A percentile compares a stretch with the other conserved stretches of the same genome.
Conservation (phyloP, 2,888 invertebrate species). For the Amphipoea lucens region DNA sequence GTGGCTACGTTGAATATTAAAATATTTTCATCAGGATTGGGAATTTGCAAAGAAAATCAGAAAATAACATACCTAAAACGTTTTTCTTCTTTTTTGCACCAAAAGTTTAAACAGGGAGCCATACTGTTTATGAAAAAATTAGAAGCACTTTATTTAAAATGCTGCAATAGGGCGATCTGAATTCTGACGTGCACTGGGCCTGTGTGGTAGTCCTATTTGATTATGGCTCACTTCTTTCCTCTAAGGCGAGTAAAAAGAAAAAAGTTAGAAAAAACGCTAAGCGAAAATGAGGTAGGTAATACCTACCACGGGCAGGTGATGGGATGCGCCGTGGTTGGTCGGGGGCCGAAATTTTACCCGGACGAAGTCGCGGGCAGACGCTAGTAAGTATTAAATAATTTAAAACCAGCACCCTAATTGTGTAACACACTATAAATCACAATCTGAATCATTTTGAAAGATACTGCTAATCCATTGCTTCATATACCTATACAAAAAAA, state of each 20-base stretch:
- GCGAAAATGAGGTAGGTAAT: neutral
- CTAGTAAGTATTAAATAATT: too few relatives aligned
- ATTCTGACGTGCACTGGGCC: too few relatives aligned
- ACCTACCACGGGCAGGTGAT: too few relatives aligned
- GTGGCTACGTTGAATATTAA: conserved; percentile 33
- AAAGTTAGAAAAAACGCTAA: neutral
- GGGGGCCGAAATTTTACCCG: too few relatives aligned
- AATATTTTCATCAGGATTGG: conserved; percentile 16
- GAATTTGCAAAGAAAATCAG: conserved; percentile 27
- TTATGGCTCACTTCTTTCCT: neutral
- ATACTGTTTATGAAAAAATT: neutral
- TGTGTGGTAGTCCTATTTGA: neutral
- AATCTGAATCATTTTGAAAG: too few relatives aligned
- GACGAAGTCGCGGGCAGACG: too few relatives aligned
- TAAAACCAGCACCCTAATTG: too few relatives aligned
- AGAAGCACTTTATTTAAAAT: too few relatives aligned
- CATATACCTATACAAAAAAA: too few relatives aligned
- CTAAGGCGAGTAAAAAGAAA: neutral
- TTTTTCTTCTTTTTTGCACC: neutral
- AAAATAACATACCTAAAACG: neutral
- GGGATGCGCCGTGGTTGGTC: too few relatives aligned
- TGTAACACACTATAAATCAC: too few relatives aligned
- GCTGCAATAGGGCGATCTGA: neutral
- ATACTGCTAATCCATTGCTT: too few relatives aligned
- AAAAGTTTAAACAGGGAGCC: neutral